These are phyloP conservation scores for Panagrolaimus sp. DNA, from an alignment of 1,140 invertebrate species.

Conservation along the genomic window DNA sequence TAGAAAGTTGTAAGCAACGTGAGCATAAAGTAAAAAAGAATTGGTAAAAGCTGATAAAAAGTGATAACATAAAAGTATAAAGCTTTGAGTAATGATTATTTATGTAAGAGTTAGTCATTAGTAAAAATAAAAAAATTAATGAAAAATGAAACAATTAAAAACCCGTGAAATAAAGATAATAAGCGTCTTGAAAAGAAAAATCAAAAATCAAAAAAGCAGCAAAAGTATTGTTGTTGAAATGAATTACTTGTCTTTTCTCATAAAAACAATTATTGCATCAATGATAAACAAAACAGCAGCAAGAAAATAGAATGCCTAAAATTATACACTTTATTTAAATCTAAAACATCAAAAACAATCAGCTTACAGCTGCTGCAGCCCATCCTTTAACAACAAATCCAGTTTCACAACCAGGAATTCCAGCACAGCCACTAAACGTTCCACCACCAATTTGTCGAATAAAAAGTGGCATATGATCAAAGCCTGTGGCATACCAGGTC, in stretches of 20 bases:
- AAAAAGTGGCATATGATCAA: slow-evolving; percentile 56
- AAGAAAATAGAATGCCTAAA: slow-evolving; percentile 54
- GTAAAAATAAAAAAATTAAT: no score
- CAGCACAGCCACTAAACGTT: slow-evolving; percentile 53
- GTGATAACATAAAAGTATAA: no score
- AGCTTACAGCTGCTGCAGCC: slow-evolving; percentile 52
- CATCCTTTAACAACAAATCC: slow-evolving; percentile 56
- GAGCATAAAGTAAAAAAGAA: no score
- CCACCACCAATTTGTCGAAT: slow-evolving; percentile 55
- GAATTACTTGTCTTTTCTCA: slow-evolving; percentile 48
- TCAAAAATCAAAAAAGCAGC: no score
- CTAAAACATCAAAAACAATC: background rate
- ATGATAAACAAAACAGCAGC: slow-evolving; percentile 45
- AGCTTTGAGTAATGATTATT: no score
- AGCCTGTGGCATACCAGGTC: slow-evolving; percentile 57
- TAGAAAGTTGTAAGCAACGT: no score
- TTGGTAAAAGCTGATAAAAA: no score
- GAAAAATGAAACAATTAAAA: no score
- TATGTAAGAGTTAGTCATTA: no score
- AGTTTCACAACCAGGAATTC: slow-evolving; percentile 54
- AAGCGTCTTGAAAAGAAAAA: no score
- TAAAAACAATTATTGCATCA: slow-evolving; percentile 48
- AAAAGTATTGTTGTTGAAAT: no score
- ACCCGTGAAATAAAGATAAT: no score
- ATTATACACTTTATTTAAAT: background rate